Conservation (phyloP, 1,140 invertebrate species). For the Eumaeus atala region DNA sequence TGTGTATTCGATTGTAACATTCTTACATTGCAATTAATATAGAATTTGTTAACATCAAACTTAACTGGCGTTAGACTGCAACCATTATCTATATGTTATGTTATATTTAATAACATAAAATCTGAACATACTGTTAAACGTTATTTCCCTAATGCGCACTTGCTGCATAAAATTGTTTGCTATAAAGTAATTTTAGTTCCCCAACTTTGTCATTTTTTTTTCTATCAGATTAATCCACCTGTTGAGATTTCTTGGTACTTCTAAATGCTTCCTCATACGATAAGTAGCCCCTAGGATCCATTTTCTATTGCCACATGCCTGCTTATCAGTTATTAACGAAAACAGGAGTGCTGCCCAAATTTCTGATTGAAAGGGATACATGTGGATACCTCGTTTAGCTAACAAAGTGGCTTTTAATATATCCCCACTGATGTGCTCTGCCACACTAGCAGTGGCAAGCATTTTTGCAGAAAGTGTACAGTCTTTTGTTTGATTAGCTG, state of each 20-base stretch:
- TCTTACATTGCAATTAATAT: too few species aligned
- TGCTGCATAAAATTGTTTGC: background rate
- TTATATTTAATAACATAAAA: too few species aligned
- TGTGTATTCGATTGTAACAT: too few species aligned
- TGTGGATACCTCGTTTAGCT: slow-evolving; percentile 54
- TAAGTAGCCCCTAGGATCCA: slow-evolving; percentile 41
- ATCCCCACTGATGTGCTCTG: slow-evolving; percentile 55
- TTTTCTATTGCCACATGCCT: slow-evolving; percentile 36
- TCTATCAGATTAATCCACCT: slow-evolving; percentile 56
- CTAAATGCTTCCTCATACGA: slow-evolving; percentile 47
- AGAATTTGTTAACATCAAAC: too few species aligned
- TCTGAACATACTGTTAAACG: too few species aligned
- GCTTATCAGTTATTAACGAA: slow-evolving; percentile 42
- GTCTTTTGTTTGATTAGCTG: slow-evolving; percentile 28
- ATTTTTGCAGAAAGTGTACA: slow-evolving; percentile 45
- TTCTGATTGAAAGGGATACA: slow-evolving; percentile 52
- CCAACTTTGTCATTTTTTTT: slow-evolving; percentile 43
- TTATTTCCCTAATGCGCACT: background rate
- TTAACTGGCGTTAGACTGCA: too few species aligned
- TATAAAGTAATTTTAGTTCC: background rate
- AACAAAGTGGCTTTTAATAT: slow-evolving; percentile 36
- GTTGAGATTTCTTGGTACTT: slow-evolving; percentile 41
- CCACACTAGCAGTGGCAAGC: slow-evolving; percentile 54
- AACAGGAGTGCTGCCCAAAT: slow-evolving; percentile 57
- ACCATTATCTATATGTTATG: too few species aligned